A percentile compares a stretch with the other conserved stretches of the same genome.
Evolutionary conservation across 2,888 invertebrate species (phyloP).

Genomic region (Pristionchus mayeri): DNA sequence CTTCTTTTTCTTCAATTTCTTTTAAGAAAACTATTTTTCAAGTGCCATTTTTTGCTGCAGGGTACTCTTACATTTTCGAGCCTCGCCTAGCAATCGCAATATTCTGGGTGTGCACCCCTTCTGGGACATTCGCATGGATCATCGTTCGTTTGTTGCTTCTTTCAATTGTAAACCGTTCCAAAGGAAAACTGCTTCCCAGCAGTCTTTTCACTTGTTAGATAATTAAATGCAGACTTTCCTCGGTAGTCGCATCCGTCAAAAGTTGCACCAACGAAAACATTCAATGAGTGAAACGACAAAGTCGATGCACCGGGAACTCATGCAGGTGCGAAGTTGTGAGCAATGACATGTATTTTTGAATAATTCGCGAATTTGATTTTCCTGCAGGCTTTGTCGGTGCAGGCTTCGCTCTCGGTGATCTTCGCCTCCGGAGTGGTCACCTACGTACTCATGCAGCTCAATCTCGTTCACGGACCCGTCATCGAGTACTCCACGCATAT

Average conservation of each 20-base stretch:
- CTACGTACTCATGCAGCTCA: not conserved
- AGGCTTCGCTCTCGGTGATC: not conserved
- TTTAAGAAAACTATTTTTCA: no score
- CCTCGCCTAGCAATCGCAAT: not conserved
- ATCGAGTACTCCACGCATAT: conserved; percentile 32
- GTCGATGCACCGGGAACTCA: conserved; percentile 4
- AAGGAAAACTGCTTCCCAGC: not conserved
- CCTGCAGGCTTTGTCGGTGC: not conserved
- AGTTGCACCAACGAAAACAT: not conserved
- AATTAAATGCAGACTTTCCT: not conserved
- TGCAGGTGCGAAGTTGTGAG: not conserved
- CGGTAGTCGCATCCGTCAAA: not conserved
- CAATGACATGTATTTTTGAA: not conserved
- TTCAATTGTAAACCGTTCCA: no score
- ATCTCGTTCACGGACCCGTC: not conserved
- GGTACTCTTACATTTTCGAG: not conserved
- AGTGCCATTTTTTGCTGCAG: no score
- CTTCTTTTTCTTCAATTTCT: no score
- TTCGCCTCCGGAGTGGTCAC: not conserved
- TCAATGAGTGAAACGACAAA: conserved; percentile 19
- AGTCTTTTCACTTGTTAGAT: no score
- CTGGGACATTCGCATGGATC: not conserved
- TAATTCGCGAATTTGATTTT: not conserved
- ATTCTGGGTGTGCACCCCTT: not conserved
- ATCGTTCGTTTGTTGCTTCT: not conserved